These are phyloP conservation scores for Cyphomyrus plagiostoma DNA, from an alignment of 2,113 vertebrate species.

Conservation along the genomic window DNA sequence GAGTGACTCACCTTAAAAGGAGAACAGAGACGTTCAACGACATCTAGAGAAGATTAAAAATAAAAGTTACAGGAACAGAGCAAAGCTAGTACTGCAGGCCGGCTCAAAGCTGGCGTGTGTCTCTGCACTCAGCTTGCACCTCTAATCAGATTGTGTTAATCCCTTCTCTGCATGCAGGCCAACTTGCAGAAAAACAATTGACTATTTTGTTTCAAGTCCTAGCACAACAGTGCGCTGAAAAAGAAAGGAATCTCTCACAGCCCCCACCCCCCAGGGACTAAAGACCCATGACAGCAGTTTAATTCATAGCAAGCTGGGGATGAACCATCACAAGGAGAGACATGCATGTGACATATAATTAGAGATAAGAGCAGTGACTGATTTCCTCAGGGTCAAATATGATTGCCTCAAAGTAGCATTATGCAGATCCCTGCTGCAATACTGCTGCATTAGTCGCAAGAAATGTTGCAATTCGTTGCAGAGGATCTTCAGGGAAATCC, in stretches of 20 bases:
- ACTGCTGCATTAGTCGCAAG: not conserved
- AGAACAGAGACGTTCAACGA: not conserved
- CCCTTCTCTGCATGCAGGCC: constrained; percentile 66
- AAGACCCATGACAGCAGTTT: not conserved
- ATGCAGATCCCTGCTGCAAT: not conserved
- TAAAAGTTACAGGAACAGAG: not conserved
- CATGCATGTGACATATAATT: constrained; percentile 39
- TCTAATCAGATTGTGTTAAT: constrained; percentile 94
- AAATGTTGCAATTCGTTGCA: not conserved
- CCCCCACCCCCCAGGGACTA: not conserved
- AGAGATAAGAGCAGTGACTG: constrained; percentile 29
- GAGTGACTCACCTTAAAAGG: constrained; percentile 22
- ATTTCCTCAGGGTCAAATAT: constrained; percentile 29
- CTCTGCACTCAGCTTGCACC: constrained; percentile 56
- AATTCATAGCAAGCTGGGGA: not conserved
- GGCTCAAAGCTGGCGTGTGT: constrained; percentile 21
- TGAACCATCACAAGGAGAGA: constrained; percentile 34
- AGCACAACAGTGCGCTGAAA: not conserved
- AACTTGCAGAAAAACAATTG: constrained; percentile 49
- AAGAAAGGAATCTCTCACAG: not conserved
- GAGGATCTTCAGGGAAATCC: not conserved
- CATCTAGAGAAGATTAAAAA: constrained; percentile 7
- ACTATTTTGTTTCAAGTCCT: constrained; percentile 50
- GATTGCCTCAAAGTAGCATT: constrained; percentile 23
- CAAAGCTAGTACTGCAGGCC: constrained; percentile 20